Conservation (phyloP, 1,140 invertebrate species). For the Rhynchophorus ferrugineus region DNA sequence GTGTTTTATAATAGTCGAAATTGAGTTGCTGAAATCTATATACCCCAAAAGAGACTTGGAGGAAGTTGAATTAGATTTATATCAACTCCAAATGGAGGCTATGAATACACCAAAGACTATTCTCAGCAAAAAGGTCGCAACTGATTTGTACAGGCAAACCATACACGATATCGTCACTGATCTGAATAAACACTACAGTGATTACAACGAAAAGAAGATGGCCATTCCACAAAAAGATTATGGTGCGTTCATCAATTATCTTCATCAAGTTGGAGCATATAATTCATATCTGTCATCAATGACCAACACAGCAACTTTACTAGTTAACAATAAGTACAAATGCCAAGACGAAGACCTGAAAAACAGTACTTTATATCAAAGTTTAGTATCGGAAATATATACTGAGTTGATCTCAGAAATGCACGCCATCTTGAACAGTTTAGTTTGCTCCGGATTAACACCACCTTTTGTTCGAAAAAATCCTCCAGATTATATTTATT, state of each 20-base stretch:
- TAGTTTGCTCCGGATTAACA: conserved; percentile 14
- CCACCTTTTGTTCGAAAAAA: neutral
- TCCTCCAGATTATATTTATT: conserved; percentile 10
- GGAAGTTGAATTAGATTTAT: conserved; percentile 21
- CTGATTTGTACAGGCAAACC: conserved; percentile 18
- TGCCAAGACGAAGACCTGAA: conserved; percentile 11
- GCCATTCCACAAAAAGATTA: conserved; percentile 5
- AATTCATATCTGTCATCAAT: conserved; percentile 27
- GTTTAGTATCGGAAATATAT: conserved; percentile 28
- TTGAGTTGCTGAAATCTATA: conserved; percentile 30
- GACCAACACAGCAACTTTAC: conserved; percentile 18
- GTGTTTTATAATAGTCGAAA: conserved; percentile 31
- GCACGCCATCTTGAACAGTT: conserved; percentile 28
- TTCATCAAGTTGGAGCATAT: conserved; percentile 26
- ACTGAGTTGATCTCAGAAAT: conserved; percentile 24
- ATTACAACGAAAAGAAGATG: conserved; percentile 10
- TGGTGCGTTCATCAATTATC: conserved; percentile 27
- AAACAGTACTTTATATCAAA: conserved; percentile 20
- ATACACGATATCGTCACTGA: conserved; percentile 16
- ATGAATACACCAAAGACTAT: conserved; percentile 13
- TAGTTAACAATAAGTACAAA: conserved; percentile 25
- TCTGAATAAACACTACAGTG: conserved; percentile 17
- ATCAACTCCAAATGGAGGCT: neutral
- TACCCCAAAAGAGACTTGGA: conserved; percentile 21
- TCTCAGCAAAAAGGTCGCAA: conserved; percentile 14